Conservation (phyloP, 2,888 invertebrate genomes). For the Drosophila paramelanica region DNA sequence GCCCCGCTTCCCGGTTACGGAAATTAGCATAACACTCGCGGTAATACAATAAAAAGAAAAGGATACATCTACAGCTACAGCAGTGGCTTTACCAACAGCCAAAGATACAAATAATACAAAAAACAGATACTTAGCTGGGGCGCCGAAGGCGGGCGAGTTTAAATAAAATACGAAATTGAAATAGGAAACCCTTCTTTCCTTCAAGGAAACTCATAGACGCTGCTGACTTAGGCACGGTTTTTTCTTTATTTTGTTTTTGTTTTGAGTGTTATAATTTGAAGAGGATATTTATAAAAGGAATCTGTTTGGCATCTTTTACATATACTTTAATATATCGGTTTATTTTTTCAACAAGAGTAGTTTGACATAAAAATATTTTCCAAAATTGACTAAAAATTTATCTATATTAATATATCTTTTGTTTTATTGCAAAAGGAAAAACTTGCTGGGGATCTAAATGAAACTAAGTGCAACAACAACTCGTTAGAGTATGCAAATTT, state of each 20-base stretch:
- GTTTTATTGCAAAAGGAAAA: no score
- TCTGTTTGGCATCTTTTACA: constrained; percentile 1
- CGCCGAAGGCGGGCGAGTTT: constrained; percentile 39
- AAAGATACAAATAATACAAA: constrained; percentile 32
- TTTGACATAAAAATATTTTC: no score
- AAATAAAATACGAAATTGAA: constrained; percentile 71
- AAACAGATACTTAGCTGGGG: constrained; percentile 13
- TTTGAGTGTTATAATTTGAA: constrained; percentile 17
- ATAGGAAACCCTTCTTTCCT: constrained; percentile 66
- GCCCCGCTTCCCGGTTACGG: constrained; percentile 62
- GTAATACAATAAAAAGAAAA: constrained; percentile 81
- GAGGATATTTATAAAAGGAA: constrained; percentile 15
- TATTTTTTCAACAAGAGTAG: not conserved
- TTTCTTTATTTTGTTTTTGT: constrained; percentile 11
- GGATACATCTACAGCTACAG: constrained; percentile 57
- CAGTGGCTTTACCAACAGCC: constrained; percentile 28
- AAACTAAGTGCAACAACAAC: not conserved
- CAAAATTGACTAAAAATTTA: no score
- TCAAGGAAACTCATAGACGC: constrained; percentile 34
- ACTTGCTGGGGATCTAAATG: no score
- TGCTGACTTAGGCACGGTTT: constrained; percentile 18
- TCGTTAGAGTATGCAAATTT: constrained; percentile 29
- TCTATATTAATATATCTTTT: no score
- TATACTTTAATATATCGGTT: not conserved
- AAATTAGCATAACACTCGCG: constrained; percentile 83